A percentile compares a stretch with the other conserved stretches of the same genome.
Conservation (phyloP, 2,888 invertebrate genomes). For the Resseliella maxima region DNA sequence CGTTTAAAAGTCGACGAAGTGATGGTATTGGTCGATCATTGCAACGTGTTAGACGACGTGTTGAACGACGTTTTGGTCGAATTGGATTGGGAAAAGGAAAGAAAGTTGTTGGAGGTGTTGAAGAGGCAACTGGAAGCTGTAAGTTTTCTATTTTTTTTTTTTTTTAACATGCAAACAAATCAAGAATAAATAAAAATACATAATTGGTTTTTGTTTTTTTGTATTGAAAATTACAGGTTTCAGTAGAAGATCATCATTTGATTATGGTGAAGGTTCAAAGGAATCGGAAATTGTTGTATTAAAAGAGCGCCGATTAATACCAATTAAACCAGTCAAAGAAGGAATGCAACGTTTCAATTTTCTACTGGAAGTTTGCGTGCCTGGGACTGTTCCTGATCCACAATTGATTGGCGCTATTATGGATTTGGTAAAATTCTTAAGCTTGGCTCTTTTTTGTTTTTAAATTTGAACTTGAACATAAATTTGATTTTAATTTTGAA, state of each 20-base stretch:
- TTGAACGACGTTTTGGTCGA: conserved; percentile 89
- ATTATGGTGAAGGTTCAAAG: conserved; percentile 80
- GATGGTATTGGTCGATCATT: conserved; percentile 74
- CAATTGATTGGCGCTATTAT: conserved; percentile 93
- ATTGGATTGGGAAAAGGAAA: conserved; percentile 87
- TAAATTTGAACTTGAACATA: not conserved
- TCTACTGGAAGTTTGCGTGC: conserved; percentile 93
- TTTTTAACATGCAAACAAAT: too few species aligned
- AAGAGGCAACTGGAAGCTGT: conserved; percentile 85
- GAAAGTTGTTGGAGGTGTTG: conserved; percentile 88
- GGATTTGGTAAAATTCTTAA: conserved; percentile 78
- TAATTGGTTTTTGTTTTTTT: not conserved
- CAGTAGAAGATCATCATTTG: conserved; percentile 85
- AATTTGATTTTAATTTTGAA: conserved; percentile 40
- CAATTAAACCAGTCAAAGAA: conserved; percentile 80
- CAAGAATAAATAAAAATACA: too few species aligned
- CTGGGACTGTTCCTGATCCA: conserved; percentile 96
- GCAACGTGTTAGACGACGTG: conserved; percentile 85
- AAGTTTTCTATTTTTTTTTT: too few species aligned
- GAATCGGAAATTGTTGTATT: conserved; percentile 90
- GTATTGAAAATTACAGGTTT: conserved; percentile 69
- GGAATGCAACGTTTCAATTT: conserved; percentile 93
- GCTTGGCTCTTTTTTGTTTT: too few species aligned
- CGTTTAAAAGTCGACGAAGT: conserved; percentile 67
- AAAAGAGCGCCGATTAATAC: conserved; percentile 87